Base-by-base conservation (phyloP, 1,140 invertebrate genomes). In the Papilio polyxenes region DNA sequence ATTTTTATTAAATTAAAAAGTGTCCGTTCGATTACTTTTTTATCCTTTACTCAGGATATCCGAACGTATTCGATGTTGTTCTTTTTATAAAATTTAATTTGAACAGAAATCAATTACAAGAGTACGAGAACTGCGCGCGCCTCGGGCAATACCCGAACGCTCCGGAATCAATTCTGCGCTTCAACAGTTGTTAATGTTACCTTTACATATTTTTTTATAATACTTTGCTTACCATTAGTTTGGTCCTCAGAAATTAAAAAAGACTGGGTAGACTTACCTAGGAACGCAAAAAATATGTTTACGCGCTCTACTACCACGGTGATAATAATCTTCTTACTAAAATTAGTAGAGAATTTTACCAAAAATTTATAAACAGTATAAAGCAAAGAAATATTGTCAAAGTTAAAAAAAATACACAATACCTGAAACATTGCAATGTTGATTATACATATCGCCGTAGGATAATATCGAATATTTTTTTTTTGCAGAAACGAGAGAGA, bases 391-490 rank as follows among this genome's bases (percentile, higher is more conserved):
- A 9, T 51, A 11, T 51, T 51, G 40, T 2, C 10, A 51, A 51
- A 51, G 48, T 10, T 7, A 51, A 17, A n/a, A 59, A 59, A 59
- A 6, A 59, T 59, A 3, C 1, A 59, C 3, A 17, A n/a, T n/a
- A 6, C 17, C 56, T 65, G 3, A 23, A 31, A 65, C 1, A 11
- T 3, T 65, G 15, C 20, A 31, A n/a, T 9, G 6, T 31, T 65
- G 23, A 65, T 10, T 31, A 31, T 65, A 65, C 62, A 65, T 9
- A 31, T 31, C 10, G 62, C 62, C 23, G 31, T 75, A 37, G 20
- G 51, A 81, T 82, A 85, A 83, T 82, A 81, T 74, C 80, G 82
- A 85, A 85, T 85, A 85, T 85, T 80, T 85, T n/a, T n/a, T n/a
- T 3, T 82, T 82, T 83, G 65, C 74, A 83, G 81, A 82, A 82